phyloP scores from a whole-genome alignment of 2,888 invertebrate genomes.

The Eretmocerus hayati region DNA sequence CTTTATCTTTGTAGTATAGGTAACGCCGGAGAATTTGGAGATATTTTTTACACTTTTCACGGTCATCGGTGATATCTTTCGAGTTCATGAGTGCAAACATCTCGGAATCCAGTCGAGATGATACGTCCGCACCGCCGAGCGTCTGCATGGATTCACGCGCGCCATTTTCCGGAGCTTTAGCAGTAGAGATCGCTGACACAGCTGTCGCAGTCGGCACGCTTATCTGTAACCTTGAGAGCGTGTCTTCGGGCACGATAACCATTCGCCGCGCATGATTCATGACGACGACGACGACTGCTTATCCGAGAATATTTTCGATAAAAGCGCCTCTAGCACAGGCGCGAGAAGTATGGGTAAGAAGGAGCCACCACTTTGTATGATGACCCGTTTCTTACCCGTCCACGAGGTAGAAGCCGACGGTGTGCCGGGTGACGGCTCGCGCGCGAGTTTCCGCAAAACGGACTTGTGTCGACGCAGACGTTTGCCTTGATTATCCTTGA shows the following conservation, averaged over 20 bases:
- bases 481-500: too few relatives aligned
- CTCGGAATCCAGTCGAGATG: too few relatives aligned
- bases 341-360: too few relatives aligned
- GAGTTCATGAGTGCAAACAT: background rate
- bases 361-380: too few relatives aligned
- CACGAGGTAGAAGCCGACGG: background rate
- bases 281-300: too few relatives aligned
- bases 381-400: background rate
- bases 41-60: too few relatives aligned
- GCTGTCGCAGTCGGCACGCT: background rate
- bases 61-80: slow-evolving; percentile 1
- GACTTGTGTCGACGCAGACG: background rate
- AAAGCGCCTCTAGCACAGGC: too few relatives aligned
- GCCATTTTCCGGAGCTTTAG: too few relatives aligned
- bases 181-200: background rate
- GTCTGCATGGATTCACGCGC: too few relatives aligned
- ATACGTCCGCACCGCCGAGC: too few relatives aligned
- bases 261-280: slow-evolving; percentile 15
- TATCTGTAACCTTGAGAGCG: background rate
- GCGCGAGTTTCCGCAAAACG: background rate
- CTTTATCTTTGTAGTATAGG: background rate
- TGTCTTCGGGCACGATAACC: slow-evolving; percentile 9
- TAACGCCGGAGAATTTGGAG: too few relatives aligned
- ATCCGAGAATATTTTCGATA: too few relatives aligned
- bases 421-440: background rate